Conservation (phyloP, 2,113 vertebrate species). For the Callospermophilus lateralis region DNA sequence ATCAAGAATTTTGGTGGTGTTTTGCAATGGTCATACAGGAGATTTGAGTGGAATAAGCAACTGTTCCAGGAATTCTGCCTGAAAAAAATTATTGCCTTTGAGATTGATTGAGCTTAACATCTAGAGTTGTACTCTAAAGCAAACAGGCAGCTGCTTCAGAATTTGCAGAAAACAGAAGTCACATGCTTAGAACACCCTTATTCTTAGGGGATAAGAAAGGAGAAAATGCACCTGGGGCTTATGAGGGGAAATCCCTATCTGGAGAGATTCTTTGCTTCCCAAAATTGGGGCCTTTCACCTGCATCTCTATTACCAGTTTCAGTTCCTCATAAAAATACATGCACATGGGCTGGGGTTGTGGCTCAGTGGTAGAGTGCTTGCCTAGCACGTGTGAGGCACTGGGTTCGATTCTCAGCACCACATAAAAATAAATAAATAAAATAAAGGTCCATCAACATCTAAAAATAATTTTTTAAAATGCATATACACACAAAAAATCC, state of each 20-base stretch:
- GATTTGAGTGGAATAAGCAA: slow-evolving; percentile 48
- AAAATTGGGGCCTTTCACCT: not conserved
- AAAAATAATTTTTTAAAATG: too few species aligned
- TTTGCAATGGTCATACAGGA: slow-evolving; percentile 47
- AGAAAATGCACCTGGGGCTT: slow-evolving; percentile 36
- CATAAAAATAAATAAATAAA: too few species aligned
- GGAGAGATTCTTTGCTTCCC: slow-evolving; percentile 19
- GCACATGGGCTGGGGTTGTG: not conserved
- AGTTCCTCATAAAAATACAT: not conserved
- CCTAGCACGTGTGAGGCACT: too few species aligned
- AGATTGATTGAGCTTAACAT: slow-evolving; percentile 61
- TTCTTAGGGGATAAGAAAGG: slow-evolving; percentile 58
- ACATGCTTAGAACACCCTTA: slow-evolving; percentile 7
- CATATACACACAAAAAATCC: not conserved
- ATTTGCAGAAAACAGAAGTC: slow-evolving; percentile 12
- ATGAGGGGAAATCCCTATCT: slow-evolving; percentile 26
- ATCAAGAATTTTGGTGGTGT: not conserved
- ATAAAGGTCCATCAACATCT: too few species aligned
- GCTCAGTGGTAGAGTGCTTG: too few species aligned
- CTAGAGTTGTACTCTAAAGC: slow-evolving; percentile 22
- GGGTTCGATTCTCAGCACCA: too few species aligned
- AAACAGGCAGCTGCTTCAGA: slow-evolving; percentile 34
- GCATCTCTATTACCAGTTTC: not conserved
- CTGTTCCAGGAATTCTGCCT: slow-evolving; percentile 48
- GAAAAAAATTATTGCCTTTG: slow-evolving; percentile 67